Evolutionary conservation across 2,113 vertebrate species (phyloP).

Genomic region (Thinocorus orbignyianus): DNA sequence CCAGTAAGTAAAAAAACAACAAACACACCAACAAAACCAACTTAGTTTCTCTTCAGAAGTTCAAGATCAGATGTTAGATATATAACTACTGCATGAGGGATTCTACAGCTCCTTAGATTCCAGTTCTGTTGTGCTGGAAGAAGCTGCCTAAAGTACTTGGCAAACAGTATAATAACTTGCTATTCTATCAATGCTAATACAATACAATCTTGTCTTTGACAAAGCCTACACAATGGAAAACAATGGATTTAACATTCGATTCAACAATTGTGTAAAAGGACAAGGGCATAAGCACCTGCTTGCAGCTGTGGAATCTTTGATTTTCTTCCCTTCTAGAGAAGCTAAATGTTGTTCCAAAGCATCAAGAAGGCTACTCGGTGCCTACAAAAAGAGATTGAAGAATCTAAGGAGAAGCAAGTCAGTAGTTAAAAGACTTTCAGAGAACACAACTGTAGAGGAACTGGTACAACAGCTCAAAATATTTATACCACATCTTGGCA

Average conservation of each 20-base stretch:
- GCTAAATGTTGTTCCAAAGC: conserved; percentile 98
- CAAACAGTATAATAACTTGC: background rate
- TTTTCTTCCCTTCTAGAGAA: conserved; percentile 98
- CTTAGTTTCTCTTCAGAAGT: background rate
- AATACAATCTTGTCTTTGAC: background rate
- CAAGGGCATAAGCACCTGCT: conserved; percentile 83
- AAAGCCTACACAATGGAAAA: background rate
- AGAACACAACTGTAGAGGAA: background rate
- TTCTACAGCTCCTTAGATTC: background rate
- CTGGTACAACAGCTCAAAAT: background rate
- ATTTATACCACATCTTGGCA: background rate
- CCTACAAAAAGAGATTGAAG: conserved; percentile 72
- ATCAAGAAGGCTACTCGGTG: conserved; percentile 97
- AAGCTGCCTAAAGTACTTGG: background rate
- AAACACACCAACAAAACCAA: too few relatives aligned
- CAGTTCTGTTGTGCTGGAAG: background rate
- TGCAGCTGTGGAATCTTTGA: conserved; percentile 97
- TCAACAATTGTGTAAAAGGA: background rate
- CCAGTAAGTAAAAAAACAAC: background rate
- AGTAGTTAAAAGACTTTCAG: background rate
- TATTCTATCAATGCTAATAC: background rate
- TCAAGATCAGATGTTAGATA: background rate
- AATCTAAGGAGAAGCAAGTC: background rate
- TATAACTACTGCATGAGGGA: accelerated
- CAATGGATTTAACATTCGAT: accelerated